These are phyloP conservation scores for Noctua pronuba DNA, from an alignment of 2,888 invertebrate species.

Conservation along the genomic window DNA sequence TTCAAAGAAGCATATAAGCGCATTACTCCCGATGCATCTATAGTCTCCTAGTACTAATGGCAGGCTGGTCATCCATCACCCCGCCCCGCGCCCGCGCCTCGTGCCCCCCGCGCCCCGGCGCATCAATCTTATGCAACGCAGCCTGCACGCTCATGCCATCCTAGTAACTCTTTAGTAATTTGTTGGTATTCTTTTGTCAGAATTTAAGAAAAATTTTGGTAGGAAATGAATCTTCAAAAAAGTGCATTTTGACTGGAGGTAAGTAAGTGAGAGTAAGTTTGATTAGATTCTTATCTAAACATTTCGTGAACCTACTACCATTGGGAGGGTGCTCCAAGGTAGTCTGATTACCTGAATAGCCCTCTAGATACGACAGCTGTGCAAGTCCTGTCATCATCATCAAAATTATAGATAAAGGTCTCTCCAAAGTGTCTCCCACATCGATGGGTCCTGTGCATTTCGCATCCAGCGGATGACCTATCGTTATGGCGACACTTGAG, in stretches of 20 bases:
- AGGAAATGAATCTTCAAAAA: not conserved
- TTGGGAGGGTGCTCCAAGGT: too few relatives aligned
- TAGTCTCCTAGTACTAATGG: slow-evolving; percentile 73
- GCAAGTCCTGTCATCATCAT: not conserved
- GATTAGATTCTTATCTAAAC: not conserved
- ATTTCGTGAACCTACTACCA: not conserved
- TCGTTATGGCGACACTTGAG: not conserved
- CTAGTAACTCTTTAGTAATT: slow-evolving; percentile 76
- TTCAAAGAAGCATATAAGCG: slow-evolving; percentile 59
- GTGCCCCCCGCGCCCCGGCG: slow-evolving; percentile 66
- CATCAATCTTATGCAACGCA: slow-evolving; percentile 86
- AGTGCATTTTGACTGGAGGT: not conserved
- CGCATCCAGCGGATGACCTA: not conserved
- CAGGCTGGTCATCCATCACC: slow-evolving; percentile 79
- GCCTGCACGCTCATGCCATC: slow-evolving; percentile 78
- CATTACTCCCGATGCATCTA: slow-evolving; percentile 69
- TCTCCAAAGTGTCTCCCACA: not conserved
- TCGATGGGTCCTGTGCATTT: not conserved
- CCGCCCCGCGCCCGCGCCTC: slow-evolving; percentile 58
- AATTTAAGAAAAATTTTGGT: slow-evolving; percentile 2
- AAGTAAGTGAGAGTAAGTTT: not conserved
- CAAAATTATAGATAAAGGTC: not conserved
- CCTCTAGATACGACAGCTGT: not conserved
- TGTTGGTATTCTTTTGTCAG: slow-evolving; percentile 64
- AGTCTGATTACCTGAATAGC: not conserved